A percentile compares a stretch with the other conserved stretches of the same genome.
Conservation (phyloP, 2,113 vertebrate species). For the Lepisosteus oculatus region DNA sequence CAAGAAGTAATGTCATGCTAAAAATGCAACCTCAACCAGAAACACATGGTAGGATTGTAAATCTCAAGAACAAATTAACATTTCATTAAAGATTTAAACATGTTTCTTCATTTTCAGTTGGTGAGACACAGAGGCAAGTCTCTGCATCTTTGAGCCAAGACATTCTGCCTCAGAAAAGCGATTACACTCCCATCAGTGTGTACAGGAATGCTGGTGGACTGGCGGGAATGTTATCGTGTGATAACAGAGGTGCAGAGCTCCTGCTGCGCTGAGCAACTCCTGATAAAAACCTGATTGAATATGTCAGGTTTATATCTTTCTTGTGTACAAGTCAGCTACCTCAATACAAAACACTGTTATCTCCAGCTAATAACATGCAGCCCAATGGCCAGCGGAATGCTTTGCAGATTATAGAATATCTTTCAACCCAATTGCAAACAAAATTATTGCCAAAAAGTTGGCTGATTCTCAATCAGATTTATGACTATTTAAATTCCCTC, state of each 20-base stretch:
- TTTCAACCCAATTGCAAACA: not conserved
- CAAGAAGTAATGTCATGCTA: too few species aligned
- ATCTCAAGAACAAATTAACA: too few species aligned
- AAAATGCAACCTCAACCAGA: too few species aligned
- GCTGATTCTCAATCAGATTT: too few species aligned
- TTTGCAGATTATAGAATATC: not conserved
- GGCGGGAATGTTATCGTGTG: conserved; percentile 25
- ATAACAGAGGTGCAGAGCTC: conserved; percentile 35
- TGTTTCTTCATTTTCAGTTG: not conserved
- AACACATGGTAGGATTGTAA: too few species aligned
- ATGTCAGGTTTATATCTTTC: conserved; percentile 37
- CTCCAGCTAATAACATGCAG: conserved; percentile 26
- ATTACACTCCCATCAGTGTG: conserved; percentile 5
- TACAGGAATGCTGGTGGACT: conserved; percentile 12
- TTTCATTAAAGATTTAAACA: not conserved
- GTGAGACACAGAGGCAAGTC: not conserved
- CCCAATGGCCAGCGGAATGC: not conserved
- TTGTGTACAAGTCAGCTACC: conserved; percentile 39
- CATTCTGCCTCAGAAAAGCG: not conserved
- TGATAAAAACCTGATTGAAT: conserved; percentile 47
- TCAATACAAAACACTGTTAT: conserved; percentile 42
- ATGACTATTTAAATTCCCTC: too few species aligned
- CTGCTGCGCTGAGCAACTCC: conserved; percentile 23
- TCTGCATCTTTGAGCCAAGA: not conserved
- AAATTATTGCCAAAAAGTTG: not conserved